Evolutionary conservation across 2,888 invertebrate genomes (phyloP).

Genomic region (Shargacucullia verbasci): DNA sequence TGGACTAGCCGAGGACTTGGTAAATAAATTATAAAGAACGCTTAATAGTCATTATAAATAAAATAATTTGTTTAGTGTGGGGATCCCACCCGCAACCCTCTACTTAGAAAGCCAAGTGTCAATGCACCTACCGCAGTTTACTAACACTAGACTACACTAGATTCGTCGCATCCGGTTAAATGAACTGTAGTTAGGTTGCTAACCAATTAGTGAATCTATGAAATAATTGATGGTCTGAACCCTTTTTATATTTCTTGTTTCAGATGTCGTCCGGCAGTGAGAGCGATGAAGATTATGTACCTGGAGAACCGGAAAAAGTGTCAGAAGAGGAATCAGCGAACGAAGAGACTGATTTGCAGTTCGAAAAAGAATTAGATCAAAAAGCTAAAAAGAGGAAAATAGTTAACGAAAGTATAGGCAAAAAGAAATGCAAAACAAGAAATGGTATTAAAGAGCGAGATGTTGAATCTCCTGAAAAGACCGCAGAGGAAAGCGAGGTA

Average conservation of each 20-base stretch:
- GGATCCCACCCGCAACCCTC: too few species aligned
- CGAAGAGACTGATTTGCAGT: constrained; percentile 89
- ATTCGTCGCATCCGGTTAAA: too few species aligned
- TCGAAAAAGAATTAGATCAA: constrained; percentile 82
- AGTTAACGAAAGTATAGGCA: constrained; percentile 59
- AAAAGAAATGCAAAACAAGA: constrained; percentile 71
- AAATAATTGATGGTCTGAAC: not conserved
- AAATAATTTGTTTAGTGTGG: too few species aligned
- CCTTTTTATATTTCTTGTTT: constrained; percentile 37
- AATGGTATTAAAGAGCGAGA: constrained; percentile 64
- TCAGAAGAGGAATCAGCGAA: constrained; percentile 92
- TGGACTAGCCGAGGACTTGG: too few species aligned
- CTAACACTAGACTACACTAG: too few species aligned
- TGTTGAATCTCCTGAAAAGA: constrained; percentile 58
- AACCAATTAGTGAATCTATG: too few species aligned
- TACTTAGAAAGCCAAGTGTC: too few species aligned
- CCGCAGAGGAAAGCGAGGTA: constrained; percentile 62
- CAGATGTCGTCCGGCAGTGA: constrained; percentile 92
- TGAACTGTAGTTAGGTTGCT: too few species aligned
- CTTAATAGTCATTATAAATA: too few species aligned
- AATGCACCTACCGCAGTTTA: too few species aligned
- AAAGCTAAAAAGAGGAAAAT: constrained; percentile 78
- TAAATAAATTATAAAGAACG: too few species aligned
- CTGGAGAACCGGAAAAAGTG: constrained; percentile 90
- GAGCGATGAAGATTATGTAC: constrained; percentile 94